A percentile compares a stretch with the other conserved stretches of the same genome.
phyloP scores from a whole-genome alignment of 2,113 vertebrate genomes.

The Malaclemys terrapin region DNA sequence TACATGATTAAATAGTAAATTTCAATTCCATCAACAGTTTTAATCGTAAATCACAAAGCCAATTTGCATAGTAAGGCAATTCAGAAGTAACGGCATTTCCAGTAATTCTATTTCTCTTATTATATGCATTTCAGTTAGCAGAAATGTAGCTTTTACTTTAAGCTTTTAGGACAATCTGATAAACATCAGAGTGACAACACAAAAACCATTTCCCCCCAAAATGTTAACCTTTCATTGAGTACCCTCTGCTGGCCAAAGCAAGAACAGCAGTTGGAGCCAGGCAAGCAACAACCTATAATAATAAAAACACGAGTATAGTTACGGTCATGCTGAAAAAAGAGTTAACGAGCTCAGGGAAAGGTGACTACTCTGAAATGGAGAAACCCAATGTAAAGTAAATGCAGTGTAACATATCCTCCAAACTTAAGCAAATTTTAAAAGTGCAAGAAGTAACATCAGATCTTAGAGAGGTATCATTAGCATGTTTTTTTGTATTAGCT shows the following conservation, averaged over 20 bases:
- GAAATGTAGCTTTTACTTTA: background rate
- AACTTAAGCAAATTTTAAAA: background rate
- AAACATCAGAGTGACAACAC: background rate
- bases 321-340: background rate
- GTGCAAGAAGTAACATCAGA: background rate
- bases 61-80: background rate
- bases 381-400: slow-evolving; percentile 46
- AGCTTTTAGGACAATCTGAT: background rate
- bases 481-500: background rate
- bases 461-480: background rate
- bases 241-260: slow-evolving; percentile 64
- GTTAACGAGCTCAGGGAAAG: slow-evolving; percentile 1
- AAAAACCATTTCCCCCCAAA: background rate
- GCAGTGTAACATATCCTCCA: background rate
- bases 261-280: background rate
- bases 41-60: background rate
- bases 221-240: slow-evolving; percentile 48
- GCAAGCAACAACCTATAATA: background rate
- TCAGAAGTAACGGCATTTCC: background rate
- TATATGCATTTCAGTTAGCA: background rate
- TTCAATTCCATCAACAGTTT: slow-evolving; percentile 26
- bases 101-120: background rate
- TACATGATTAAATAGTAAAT: background rate
- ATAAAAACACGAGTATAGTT: background rate
- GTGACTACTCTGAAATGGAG: slow-evolving; percentile 9